Conservation (phyloP, 2,113 vertebrate species). For the Xiphophorus couchianus region DNA sequence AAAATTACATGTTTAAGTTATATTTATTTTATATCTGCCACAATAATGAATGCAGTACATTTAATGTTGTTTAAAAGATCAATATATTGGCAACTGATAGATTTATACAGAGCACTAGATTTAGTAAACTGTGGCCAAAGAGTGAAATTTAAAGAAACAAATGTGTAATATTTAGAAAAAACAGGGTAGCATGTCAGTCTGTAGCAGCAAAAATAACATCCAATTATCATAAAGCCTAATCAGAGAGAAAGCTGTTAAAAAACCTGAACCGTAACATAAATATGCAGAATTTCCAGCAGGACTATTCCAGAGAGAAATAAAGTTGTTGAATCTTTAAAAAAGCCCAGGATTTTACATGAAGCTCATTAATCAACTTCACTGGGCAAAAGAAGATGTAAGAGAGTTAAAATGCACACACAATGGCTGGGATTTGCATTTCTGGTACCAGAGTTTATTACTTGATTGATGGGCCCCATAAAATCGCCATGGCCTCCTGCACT, state of each 20-base stretch:
- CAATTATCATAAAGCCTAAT: not conserved
- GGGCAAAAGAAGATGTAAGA: constrained; percentile 17
- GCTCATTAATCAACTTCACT: constrained; percentile 33
- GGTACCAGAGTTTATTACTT: constrained; percentile 41
- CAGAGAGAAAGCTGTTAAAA: not conserved
- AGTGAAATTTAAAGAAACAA: not conserved
- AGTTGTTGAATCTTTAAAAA: not conserved
- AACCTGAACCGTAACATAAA: not conserved
- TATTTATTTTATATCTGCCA: no score
- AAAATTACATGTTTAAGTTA: no score
- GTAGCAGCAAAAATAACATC: not conserved
- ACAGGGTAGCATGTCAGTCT: not conserved
- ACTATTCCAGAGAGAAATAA: not conserved
- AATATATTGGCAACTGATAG: no score
- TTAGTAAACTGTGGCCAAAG: not conserved
- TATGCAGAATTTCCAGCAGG: not conserved
- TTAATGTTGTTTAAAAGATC: no score
- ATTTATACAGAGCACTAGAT: no score
- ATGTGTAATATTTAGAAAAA: no score
- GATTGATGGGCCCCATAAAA: constrained; percentile 52
- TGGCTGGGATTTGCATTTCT: constrained; percentile 41
- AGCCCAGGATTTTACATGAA: not conserved
- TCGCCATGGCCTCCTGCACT: constrained; percentile 7
- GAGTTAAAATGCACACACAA: constrained; percentile 15
- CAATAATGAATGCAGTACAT: no score